Base-by-base conservation (phyloP, 2,113 vertebrate species). In the Microtus richardsoni region DNA sequence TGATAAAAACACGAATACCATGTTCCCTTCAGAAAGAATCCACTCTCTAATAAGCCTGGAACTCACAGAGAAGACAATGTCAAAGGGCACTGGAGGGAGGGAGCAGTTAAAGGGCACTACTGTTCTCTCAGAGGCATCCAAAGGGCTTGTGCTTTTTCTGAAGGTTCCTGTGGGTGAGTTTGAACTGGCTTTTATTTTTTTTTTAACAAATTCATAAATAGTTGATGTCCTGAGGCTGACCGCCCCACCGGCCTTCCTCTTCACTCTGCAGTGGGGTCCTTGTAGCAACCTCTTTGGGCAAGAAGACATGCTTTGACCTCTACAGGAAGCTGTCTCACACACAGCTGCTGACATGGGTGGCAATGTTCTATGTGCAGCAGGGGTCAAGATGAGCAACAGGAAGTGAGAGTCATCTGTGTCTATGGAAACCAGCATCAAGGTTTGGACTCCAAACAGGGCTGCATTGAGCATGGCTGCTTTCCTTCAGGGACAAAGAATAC, bases 131-230 rank as follows among this genome's bases (percentile, higher is more conserved):
- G 79, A 47, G 60, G 44, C 16, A 12, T 64, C 44, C 47, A 49
- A 22, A 79, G 54, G n/a, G 0, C 39, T 62, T 70, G 8, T 16
- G 52, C 24, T 24, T 93, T 47, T 44, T 88, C 89, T 17, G 1
- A 14, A 60, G 62, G 68, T 95, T 95, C 88, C 58, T 78, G 80
- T 41, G 36, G 22, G 26, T 36, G 89, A 87, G 62, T 39, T 41
- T 44, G 4, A 82, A 36, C 93, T 87, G 82, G 47, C 36, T 94
- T 91, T 96, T 84, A 41, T 64, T 89, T 94, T 91, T 62, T 89
- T 94, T 91, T 93, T 87, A 52, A 93, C 74, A 87, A 75, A 92
- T 26, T 86, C 86, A 94, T 92, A 85, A 97, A 96, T 91, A 97
- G 41, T 80, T 86, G 77, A 92, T 96, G 73, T 28, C 49, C 49